Evolutionary conservation across 2,888 invertebrate species (phyloP), one percentile per base, ranked within the genome.

Genomic region (Sminthurides aquaticus): DNA sequence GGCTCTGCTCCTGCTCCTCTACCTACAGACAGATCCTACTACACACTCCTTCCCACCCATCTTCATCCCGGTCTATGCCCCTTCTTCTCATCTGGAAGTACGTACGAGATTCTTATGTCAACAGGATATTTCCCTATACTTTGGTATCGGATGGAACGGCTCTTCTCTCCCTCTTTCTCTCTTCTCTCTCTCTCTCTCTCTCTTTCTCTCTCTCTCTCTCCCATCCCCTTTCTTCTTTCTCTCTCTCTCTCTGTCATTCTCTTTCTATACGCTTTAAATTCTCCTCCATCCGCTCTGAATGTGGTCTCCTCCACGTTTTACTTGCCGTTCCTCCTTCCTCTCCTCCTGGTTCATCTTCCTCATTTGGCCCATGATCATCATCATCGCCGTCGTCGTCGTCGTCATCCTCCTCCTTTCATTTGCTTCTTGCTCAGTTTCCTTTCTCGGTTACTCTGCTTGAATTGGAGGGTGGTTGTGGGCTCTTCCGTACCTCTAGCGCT

Each of bases 231-330:
- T 56, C 43, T 22, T 28, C 49, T 22, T 29, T 56, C 27, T 56
- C 29, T 56, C 52, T 34, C 29, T 18, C 27, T 56, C 55, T 20
- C 2, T 29, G 34, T 25, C 62, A 22, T 28, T 55, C 55, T n/a
- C 61, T 26, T 20, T 8, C 15, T 34, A 34, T 15, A 15, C 8
- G 43, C 15, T 34, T 34, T 11, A 34, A 34, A 34, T 5, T 34
- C 43, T 34, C 15, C 43, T 34, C 43, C 43, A 34, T 34, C 43
- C 43, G 43, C 5, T 34, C 15, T 15, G 5, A 15, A 34, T 34
- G 43, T 34, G 43, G 43, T 5, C 43, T 34, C 43, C 15, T 34
- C 8, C 43, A 34, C 43, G 43, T 15, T 34, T 34, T 11, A 34
- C 43, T 34, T 15, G 5, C 43, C 5, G 43, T n/a, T n/a, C n/a